Evolutionary conservation across 2,888 invertebrate species (phyloP), one percentile per base, ranked within the genome.

Genomic region (Alsophila aescularia): DNA sequence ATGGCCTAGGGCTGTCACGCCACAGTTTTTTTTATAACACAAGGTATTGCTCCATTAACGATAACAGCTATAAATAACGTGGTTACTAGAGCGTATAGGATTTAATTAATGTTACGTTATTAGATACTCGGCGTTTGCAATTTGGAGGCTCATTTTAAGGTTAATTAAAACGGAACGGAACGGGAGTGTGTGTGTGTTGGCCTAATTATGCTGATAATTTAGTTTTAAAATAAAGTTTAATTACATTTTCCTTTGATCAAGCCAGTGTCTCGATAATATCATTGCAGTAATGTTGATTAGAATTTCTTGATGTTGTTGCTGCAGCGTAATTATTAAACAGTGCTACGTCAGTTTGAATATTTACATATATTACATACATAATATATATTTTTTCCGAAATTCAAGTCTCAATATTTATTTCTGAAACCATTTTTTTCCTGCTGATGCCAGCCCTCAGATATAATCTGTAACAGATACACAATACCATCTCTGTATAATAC

Each of bases 1-100:
- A 81, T 82, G 79, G 65, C 60, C n/a, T 68, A 80, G 81, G 82
- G 83, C 40, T 83, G 81, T 42, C 76, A 75, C 79, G 73, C 70
- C 58, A 61, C 39, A 39, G 1, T 6, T 24, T 45, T 43, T 41
- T 60, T 63, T 60, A 66, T 64, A 58, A 44, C 36, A 32, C 44
- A 58, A 39, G 32, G 43, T 58, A 64, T 64, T 64, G 59, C 56
- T 42, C 42, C 60, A 58, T 60, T 62, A 60, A 49, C 54, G 52
- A 54, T 52, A 61, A 59, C 59, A 60, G 60, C 59, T 55, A 62
- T 62, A 63, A 57, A 63, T 63, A 60, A 49, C 61, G 21, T 16
- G 29, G 52, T 68, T 66, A 68, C 54, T 61, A 62, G 68, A 65
- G 62, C 68, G 60, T 55, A 48, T 42, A 57, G 49, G 56, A 62